These are phyloP conservation scores for Capromys pilorides DNA, from an alignment of 2,797 vertebrate genomes.

Conservation along the genomic window DNA sequence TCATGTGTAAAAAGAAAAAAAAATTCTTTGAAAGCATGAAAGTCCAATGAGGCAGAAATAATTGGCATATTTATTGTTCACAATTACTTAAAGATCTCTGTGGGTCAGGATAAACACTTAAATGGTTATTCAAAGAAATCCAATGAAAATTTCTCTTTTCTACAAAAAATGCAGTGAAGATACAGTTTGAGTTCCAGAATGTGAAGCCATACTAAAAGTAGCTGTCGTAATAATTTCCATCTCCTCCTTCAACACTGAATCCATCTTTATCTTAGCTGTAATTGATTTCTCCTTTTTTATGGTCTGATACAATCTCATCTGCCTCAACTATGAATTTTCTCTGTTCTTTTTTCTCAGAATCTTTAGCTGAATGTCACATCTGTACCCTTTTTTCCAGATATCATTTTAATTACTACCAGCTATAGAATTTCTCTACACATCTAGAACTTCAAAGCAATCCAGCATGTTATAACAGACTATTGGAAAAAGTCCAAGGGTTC, in stretches of 20 bases:
- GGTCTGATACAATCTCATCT: not conserved
- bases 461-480: not conserved
- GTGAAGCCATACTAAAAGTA: not conserved
- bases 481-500: not conserved
- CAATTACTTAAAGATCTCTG: not conserved
- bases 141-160: not conserved
- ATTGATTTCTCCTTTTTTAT: not conserved
- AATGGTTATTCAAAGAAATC: not conserved
- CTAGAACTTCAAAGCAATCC: not conserved
- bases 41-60: not conserved
- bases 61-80: not conserved
- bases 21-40: not conserved
- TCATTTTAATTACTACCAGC: not conserved
- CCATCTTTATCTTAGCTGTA: not conserved
- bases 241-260: not conserved
- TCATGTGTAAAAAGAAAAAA: not conserved
- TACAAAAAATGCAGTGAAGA: not conserved
- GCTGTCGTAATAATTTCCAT: not conserved
- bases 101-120: not conserved
- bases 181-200: not conserved
- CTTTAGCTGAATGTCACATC: not conserved
- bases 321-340: not conserved
- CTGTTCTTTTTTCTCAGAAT: not conserved
- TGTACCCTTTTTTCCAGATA: not conserved
- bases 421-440: not conserved